Evolutionary conservation across 2,113 vertebrate species (phyloP).

Genomic region (Vulpes lagopus): DNA sequence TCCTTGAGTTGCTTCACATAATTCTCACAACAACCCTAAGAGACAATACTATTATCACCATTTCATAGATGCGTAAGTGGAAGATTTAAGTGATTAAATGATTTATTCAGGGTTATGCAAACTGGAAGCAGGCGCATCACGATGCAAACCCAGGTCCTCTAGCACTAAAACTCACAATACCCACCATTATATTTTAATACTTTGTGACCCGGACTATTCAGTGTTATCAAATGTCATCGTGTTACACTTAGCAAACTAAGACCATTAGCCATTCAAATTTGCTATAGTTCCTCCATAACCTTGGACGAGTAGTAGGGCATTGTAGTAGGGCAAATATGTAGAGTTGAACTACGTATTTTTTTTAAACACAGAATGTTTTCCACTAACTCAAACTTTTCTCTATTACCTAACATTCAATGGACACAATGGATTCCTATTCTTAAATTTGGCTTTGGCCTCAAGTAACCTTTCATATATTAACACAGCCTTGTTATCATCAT

Average conservation of each 20-base stretch:
- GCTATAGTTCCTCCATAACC: background rate
- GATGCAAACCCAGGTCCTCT: background rate
- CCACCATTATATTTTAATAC: background rate
- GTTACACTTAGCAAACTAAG: background rate
- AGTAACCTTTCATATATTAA: background rate
- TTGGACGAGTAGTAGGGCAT: background rate
- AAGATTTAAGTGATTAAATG: background rate
- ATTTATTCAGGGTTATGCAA: background rate
- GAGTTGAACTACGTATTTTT: background rate
- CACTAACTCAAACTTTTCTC: background rate
- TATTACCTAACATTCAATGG: background rate
- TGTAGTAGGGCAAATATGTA: too few relatives aligned
- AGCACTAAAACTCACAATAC: fast-evolving
- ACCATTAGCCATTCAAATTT: background rate
- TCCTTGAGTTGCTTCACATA: background rate
- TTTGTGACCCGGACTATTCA: background rate
- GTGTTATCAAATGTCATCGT: background rate
- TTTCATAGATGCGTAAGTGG: background rate
- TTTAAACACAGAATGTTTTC: background rate
- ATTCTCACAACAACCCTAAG: background rate
- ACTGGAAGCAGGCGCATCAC: background rate
- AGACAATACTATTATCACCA: background rate
- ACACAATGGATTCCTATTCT: background rate
- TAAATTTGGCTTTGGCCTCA: background rate
- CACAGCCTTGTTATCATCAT: conserved; percentile 4